Conservation (phyloP, 2,113 vertebrate genomes). For the Pholis gunnellus region DNA sequence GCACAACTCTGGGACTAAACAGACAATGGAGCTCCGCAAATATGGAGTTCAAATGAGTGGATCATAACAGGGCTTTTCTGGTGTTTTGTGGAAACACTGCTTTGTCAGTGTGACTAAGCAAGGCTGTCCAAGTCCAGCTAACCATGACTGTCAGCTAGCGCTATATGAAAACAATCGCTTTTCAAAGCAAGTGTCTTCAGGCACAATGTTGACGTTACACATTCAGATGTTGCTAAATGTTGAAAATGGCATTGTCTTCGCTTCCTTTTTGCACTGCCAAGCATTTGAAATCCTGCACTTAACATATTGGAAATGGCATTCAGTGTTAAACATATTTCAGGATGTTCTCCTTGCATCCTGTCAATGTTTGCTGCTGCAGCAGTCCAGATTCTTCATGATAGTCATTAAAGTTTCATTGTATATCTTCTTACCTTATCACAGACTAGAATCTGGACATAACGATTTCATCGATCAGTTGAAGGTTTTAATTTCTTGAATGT, state of each 20-base stretch:
- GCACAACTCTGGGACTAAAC: conserved; percentile 66
- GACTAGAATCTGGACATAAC: conserved; percentile 17
- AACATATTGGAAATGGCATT: conserved; percentile 37
- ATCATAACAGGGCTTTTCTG: conserved; percentile 57
- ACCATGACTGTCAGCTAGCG: conserved; percentile 51
- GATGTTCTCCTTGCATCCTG: conserved; percentile 53
- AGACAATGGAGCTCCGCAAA: conserved; percentile 53
- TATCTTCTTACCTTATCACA: conserved; percentile 44
- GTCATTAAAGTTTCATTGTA: conserved; percentile 67
- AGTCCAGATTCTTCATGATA: conserved; percentile 28
- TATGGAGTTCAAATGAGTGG: conserved; percentile 60
- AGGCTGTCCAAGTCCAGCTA: conserved; percentile 53
- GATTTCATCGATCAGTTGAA: conserved; percentile 18
- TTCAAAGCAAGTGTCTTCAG: conserved; percentile 37
- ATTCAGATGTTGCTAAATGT: conserved; percentile 45
- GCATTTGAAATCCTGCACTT: conserved; percentile 22
- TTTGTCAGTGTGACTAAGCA: conserved; percentile 69
- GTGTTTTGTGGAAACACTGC: conserved; percentile 48
- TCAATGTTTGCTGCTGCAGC: conserved; percentile 56
- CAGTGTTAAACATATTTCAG: conserved; percentile 42
- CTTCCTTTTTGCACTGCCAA: conserved; percentile 23
- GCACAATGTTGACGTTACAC: conserved; percentile 29
- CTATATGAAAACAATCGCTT: conserved; percentile 40
- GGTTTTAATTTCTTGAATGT: conserved; percentile 17
- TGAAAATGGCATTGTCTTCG: conserved; percentile 38